Evolutionary conservation across 2,113 vertebrate species (phyloP).

Genomic region (Eurystomus gularis): DNA sequence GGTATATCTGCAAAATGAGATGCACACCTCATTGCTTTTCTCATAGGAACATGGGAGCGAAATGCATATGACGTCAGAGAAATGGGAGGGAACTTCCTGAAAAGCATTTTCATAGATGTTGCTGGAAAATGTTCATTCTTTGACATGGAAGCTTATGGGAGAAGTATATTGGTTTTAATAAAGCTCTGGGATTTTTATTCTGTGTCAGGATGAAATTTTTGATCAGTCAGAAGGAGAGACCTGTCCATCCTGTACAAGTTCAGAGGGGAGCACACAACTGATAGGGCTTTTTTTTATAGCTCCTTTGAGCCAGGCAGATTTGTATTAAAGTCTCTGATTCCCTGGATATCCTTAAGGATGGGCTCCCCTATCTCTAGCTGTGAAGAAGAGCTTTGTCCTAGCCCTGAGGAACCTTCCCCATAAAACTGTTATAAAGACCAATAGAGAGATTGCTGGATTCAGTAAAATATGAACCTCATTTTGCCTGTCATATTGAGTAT

Average conservation of each 20-base stretch:
- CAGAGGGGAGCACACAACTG: not conserved
- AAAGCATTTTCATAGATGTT: not conserved
- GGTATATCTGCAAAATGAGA: not conserved
- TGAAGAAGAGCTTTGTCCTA: not conserved
- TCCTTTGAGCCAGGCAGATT: not conserved
- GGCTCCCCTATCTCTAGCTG: not conserved
- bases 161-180: not conserved
- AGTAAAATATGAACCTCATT: not conserved
- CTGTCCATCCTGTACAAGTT: not conserved
- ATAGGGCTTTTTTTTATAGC: not conserved
- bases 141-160: not conserved
- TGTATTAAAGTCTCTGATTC: not conserved
- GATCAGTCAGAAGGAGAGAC: fast-evolving
- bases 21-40: not conserved
- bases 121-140: not conserved
- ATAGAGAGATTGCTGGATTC: not conserved
- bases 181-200: not conserved
- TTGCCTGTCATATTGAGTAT: not conserved
- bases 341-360: not conserved
- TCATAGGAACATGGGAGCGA: not conserved
- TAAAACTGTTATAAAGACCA: not conserved
- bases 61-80: not conserved
- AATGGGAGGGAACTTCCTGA: not conserved
- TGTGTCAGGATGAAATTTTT: not conserved
- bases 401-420: not conserved